Evolutionary conservation across 2,888 invertebrate species (phyloP), one percentile per base, ranked within the genome.

Genomic region (Toxonevra muliebris): DNA sequence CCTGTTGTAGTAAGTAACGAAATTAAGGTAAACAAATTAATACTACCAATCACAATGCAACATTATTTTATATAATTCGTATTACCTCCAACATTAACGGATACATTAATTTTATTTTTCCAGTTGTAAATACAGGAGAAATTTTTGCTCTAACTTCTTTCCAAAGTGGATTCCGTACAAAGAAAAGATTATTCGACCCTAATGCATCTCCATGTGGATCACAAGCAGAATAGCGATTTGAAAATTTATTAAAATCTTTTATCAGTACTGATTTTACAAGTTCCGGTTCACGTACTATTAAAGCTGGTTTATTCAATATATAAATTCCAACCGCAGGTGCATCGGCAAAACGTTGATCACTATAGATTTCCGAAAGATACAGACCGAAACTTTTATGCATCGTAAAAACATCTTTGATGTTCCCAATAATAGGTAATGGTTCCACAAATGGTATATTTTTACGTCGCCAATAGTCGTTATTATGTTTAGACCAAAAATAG

Each of bases 51-150:
- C 30, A 30, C 3, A 20, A 20, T n/a, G 48, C 50, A 9, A 20
- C 9, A 43, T 41, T 15, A 30, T 30, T 30, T 4, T 30, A 30
- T 4, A 30, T 30, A 30, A 30, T 30, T 30, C 3, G 7, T 30
- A 7, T 43, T 9, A 84, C 82, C 75, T 83, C 77, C 45, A 76
- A 75, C 73, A 85, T 76, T 11, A 85, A 72, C 1, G 77, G 75
- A 77, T 84, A 85, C 83, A 84, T 82, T 67, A 83, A 82, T 59
- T 84, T 86, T 0, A 86, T 75, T 63, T 85, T 85, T 4, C 82
- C 85, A 61, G 81, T 82, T 1, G 86, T 86, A 70, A 86, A 87
- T 1, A 87, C 80, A 0, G 88, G 87, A 0, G 87, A 82, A 4
- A 88, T 65, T 69, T 86, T 86, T 1, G 77, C 58, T 40, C 88